Conservation (phyloP, 2,797 vertebrate species). For the Myotis myotis region DNA sequence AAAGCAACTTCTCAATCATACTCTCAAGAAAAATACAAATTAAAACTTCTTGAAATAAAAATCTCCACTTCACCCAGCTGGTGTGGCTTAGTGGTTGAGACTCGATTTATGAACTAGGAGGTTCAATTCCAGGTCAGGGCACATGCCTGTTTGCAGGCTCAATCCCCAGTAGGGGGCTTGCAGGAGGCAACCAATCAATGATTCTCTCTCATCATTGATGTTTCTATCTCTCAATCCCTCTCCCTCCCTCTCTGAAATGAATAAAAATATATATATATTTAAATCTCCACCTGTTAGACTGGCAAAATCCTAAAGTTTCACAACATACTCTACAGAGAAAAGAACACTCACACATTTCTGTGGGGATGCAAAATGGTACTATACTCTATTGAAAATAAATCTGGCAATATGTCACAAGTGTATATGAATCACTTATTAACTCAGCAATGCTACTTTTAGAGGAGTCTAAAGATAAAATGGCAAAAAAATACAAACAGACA, state of each 20-base stretch:
- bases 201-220: no score
- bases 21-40: background rate
- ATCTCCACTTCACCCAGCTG: background rate
- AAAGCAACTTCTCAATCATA: conserved; percentile 2
- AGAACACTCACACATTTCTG: background rate
- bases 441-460: background rate
- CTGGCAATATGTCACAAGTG: background rate
- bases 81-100: no score
- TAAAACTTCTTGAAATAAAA: background rate
- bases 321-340: background rate
- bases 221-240: no score
- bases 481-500: conserved; percentile 22
- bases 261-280: no score
- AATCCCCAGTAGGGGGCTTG: no score
- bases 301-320: background rate
- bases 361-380: background rate
- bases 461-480: background rate
- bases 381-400: background rate
- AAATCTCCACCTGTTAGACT: background rate
- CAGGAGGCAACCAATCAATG: no score
- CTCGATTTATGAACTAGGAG: no score
- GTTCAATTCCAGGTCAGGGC: no score
- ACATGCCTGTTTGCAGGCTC: no score
- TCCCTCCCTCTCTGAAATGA: no score
- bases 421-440: background rate